A percentile compares a stretch with the other conserved stretches of the same genome.
phyloP scores from a whole-genome alignment of 2,797 vertebrate species.

The Pseudomugil tenellus region DNA sequence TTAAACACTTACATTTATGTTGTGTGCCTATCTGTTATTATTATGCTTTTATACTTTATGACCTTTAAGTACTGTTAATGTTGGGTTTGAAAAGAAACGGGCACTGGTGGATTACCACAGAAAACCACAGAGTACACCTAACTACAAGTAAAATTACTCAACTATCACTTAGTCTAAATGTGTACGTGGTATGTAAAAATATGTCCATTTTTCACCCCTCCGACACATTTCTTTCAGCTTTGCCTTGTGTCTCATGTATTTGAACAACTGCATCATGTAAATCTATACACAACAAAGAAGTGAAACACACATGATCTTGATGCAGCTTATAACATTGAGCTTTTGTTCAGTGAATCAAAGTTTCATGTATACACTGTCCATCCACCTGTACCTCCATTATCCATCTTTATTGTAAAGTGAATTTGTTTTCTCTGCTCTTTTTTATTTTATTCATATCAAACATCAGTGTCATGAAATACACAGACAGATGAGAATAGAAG shows the following conservation, averaged over 20 bases:
- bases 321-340: neutral
- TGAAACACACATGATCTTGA: slow-evolving; percentile 5
- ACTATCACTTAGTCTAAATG: no score
- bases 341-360: neutral
- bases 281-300: neutral
- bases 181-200: no score
- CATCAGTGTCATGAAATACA: neutral
- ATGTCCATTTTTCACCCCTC: no score
- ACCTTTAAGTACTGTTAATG: no score
- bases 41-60: no score
- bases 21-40: no score
- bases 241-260: neutral
- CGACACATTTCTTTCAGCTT: neutral
- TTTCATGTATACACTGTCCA: slow-evolving; percentile 1
- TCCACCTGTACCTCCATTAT: neutral
- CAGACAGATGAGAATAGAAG: neutral
- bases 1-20: no score
- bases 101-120: no score
- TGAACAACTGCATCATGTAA: neutral
- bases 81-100: no score
- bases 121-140: neutral
- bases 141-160: neutral
- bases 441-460: neutral
- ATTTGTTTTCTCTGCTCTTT: neutral
- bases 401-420: neutral